These are phyloP conservation scores for Athrips mouffetella DNA, from an alignment of 2,888 invertebrate species.

Conservation along the genomic window DNA sequence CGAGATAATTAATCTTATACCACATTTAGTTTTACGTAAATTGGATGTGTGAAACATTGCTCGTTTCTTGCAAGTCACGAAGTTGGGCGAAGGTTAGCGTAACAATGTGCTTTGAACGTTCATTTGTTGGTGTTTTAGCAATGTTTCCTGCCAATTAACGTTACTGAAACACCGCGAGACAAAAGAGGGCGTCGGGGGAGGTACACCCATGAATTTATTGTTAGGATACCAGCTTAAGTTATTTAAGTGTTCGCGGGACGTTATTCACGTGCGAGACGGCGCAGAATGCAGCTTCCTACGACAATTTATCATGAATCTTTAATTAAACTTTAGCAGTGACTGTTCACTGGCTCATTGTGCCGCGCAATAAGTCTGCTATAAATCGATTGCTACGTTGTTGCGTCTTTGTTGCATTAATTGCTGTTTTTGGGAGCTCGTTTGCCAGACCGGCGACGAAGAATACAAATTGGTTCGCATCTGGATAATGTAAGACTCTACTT, in stretches of 20 bases:
- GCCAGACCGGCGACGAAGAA: slow-evolving; percentile 5
- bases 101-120: slow-evolving; percentile 16
- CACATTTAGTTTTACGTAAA: slow-evolving; percentile 8
- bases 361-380: slow-evolving; percentile 46
- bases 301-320: slow-evolving; percentile 79
- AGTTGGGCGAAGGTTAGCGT: slow-evolving; percentile 2
- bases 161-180: slow-evolving; percentile 52
- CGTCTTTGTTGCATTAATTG: slow-evolving; percentile 34
- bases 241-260: slow-evolving; percentile 68
- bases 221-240: slow-evolving; percentile 70
- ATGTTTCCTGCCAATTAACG: slow-evolving; percentile 71
- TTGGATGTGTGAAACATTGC: slow-evolving; percentile 8
- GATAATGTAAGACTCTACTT: background rate
- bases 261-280: slow-evolving; percentile 67
- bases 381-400: slow-evolving; percentile 28
- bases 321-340: slow-evolving; percentile 74
- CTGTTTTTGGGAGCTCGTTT: slow-evolving; percentile 22
- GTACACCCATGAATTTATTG: slow-evolving; percentile 74
- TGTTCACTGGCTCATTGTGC: slow-evolving; percentile 61
- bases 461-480: background rate
- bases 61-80: slow-evolving; percentile 7
- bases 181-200: slow-evolving; percentile 62
- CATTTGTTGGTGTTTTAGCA: slow-evolving; percentile 61
- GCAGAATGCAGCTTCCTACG: slow-evolving; percentile 72
- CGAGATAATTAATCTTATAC: slow-evolving; percentile 15